phyloP scores from a whole-genome alignment of 2,113 vertebrate species.

The Amblyornis subalaris region DNA sequence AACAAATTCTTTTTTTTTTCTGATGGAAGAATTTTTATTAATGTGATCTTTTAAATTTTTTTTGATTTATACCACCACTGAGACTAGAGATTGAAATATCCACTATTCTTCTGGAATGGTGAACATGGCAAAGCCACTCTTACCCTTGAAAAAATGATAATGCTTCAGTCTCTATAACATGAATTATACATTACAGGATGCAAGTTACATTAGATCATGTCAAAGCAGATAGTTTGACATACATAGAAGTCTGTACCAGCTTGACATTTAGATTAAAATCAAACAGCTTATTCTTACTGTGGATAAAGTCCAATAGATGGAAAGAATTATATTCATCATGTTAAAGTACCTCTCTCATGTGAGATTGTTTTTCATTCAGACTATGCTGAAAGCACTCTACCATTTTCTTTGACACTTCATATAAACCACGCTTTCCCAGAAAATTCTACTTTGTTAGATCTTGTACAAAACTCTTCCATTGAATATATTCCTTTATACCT shows the following conservation, averaged over 20 bases:
- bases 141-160: neutral
- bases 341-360: neutral
- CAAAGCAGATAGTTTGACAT: neutral
- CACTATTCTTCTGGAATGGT: neutral
- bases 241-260: neutral
- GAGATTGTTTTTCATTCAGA: neutral
- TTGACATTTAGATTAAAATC: neutral
- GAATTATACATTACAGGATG: neutral
- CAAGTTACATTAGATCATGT: neutral
- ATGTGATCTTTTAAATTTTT: neutral
- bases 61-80: neutral
- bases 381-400: neutral
- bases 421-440: neutral
- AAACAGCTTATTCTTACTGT: neutral
- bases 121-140: neutral
- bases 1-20: neutral
- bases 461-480: neutral
- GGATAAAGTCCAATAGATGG: neutral
- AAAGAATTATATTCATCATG: neutral
- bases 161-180: neutral
- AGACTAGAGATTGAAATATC: neutral
- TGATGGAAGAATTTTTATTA: neutral
- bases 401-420: neutral
- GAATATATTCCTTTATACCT: fast-evolving
- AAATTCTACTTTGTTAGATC: neutral